phyloP scores from a whole-genome alignment of 2,797 vertebrate genomes.

The Rousettus madagascariensis region DNA sequence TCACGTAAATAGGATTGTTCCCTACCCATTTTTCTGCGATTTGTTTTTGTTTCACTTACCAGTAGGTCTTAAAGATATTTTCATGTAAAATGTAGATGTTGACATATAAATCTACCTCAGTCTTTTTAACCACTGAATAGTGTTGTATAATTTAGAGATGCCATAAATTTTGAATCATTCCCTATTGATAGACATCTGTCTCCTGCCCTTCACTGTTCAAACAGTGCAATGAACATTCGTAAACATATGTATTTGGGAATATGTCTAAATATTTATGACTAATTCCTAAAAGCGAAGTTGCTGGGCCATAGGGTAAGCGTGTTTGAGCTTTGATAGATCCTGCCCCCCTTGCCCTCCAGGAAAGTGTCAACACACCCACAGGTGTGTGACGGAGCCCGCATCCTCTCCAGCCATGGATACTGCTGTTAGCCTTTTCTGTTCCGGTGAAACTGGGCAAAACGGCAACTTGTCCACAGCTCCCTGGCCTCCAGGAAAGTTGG shows the following conservation, averaged over 20 bases:
- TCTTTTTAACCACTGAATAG: neutral
- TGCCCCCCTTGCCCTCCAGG: neutral
- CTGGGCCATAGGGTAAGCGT: neutral
- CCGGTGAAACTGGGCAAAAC: neutral
- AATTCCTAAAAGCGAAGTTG: neutral
- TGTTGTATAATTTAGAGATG: neutral
- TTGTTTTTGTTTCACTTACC: neutral
- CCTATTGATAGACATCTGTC: neutral
- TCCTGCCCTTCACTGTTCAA: neutral
- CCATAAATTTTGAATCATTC: neutral
- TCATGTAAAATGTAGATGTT: neutral
- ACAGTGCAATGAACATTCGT: neutral
- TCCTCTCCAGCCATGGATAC: neutral
- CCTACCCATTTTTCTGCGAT: neutral
- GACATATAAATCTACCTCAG: neutral
- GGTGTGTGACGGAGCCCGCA: neutral
- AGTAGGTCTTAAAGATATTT: neutral
- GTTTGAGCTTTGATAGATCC: too few relatives aligned
- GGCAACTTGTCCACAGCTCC: neutral
- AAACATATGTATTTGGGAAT: neutral
- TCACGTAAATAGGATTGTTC: neutral
- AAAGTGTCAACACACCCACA: neutral
- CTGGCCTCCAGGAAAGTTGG: neutral
- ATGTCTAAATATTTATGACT: neutral
- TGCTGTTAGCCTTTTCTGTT: neutral